Evolutionary conservation across 2,888 invertebrate species (phyloP), one percentile per base, ranked within the genome.

Genomic region (Platycheirus rosarum): DNA sequence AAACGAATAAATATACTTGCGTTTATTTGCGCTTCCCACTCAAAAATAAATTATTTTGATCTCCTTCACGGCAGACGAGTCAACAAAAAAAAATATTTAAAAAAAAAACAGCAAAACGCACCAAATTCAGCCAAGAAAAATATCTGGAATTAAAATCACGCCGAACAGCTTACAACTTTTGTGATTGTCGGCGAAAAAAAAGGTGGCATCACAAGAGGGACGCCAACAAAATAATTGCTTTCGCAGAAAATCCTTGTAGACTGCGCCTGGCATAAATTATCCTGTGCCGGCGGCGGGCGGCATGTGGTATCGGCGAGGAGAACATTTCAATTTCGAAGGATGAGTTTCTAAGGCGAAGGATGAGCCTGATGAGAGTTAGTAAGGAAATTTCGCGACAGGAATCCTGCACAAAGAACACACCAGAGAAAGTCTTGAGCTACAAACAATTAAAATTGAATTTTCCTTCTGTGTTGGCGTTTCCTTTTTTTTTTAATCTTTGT

Each of bases 191-290:
- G n/a, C n/a, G n/a, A 65, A 80, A 70, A 26, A 69, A 80, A 74
- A 63, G 48, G 26, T 49, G 13, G 74, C 62, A 69, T 66, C 74
- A 60, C 42, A 26, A 68, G 79, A 55, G n/a, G 63, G 74, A 68
- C 74, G 66, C 78, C 78, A 74, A 74, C 68, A 74, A 69, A 79
- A 76, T 80, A 80, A 80, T 75, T 80, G 76, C 76, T 75, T 80
- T 80, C 44, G 60, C 18, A 23, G 70, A 53, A 70, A 80, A 76
- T 76, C 70, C 76, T 60, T 80, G 57, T 70, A 55, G 57, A 57
- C 37, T 70, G 79, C 70, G 75, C 69, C 76, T 76, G 70, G 80
- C 75, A 80, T 80, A 80, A 80, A 80, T 80, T 76, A 80, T 80
- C 48, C 60, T 51, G 63, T 40, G 75, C 76, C 65, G n/a, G 57